These are phyloP conservation scores for Anoncus sp. DNA, from an alignment of 2,888 invertebrate genomes.

Conservation along the genomic window DNA sequence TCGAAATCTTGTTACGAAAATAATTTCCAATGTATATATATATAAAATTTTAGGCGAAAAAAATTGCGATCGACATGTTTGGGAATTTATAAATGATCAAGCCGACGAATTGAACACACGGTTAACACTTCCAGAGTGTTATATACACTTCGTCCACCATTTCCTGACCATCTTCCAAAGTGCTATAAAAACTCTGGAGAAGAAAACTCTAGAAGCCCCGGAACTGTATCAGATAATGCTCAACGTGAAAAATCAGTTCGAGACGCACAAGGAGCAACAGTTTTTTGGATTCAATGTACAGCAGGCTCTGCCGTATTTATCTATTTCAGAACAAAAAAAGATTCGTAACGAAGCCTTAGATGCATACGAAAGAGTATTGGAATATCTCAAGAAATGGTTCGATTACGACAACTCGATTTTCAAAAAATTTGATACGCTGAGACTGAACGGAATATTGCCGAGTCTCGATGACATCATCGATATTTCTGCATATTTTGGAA, in stretches of 20 bases:
- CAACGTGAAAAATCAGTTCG: constrained; percentile 20
- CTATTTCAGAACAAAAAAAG: constrained; percentile 8
- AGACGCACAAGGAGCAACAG: constrained; percentile 1
- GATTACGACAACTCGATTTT: constrained; percentile 9
- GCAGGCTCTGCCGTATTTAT: constrained; percentile 19
- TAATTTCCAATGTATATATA: neutral
- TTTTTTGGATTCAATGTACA: constrained; percentile 17
- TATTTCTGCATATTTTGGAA: constrained; percentile 13
- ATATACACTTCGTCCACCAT: constrained; percentile 21
- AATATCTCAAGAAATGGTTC: constrained; percentile 17
- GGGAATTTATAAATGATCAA: constrained; percentile 43
- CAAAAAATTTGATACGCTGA: constrained; percentile 19
- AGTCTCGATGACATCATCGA: constrained; percentile 13
- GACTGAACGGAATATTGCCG: constrained; percentile 11
- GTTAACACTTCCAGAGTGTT: constrained; percentile 35
- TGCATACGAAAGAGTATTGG: constrained; percentile 21
- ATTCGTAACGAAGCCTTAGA: constrained; percentile 15
- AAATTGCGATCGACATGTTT: constrained; percentile 39
- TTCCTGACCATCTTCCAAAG: constrained; percentile 26
- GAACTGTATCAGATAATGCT: constrained; percentile 16
- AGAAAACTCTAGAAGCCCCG: constrained; percentile 14
- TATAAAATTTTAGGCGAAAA: constrained; percentile 35
- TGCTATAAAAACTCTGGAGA: constrained; percentile 22
- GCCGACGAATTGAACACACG: constrained; percentile 24
- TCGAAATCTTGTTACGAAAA: too few relatives aligned